Evolutionary conservation across 2,113 vertebrate species (phyloP), one percentile per base, ranked within the genome.

Genomic region (Podarcis cretensis): DNA sequence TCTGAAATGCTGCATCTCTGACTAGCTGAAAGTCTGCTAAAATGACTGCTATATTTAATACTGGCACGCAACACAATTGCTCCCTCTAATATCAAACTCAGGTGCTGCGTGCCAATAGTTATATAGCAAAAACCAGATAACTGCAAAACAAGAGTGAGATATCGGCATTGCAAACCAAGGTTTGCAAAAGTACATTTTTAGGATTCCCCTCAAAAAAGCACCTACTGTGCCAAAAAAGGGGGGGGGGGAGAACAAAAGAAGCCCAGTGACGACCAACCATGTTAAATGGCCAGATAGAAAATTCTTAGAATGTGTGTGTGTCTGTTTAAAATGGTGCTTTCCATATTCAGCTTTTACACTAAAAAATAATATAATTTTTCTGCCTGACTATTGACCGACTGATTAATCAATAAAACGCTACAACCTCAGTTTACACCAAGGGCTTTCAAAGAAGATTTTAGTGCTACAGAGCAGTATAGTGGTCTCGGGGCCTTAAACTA

Each of bases 41-140:
- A 40, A 91, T 68, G 35, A 85, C 16, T 0, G 68, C 6, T 65
- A 9, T 32, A 30, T 76, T 6, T 87, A 77, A 88, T 68, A 88
- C 57, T 6, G 90, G n/a, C 57, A 74, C 14, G 81, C n/a, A 66
- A 83, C 37, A 2, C 2, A 91, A 81, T 93, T 83, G 83, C n/a
- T 69, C 68, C 65, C 13, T 80, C 10, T 57, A 80, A 12, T 30
- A 79, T 25, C 3, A 14, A 57, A 6, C 43, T n/a, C 6, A 57
- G 48, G 77, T 77, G 21, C 2, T 12, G 40, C 5, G 63, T 68
- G 63, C 35, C 37, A 12, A 65, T 40, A 59, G 63, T 32, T 37
- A 68, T 66, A 16, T 68, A 40, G 35, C 65, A 35, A 40, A 82
- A 82, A 66, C 14, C 66, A 40, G 63, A 25, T 57, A 37, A 81